Percentiles rank a stretch among this genome's conserved stretches.
Evolutionary conservation across 2,113 vertebrate species (phyloP).

Genomic region (Pardalotus punctatus): DNA sequence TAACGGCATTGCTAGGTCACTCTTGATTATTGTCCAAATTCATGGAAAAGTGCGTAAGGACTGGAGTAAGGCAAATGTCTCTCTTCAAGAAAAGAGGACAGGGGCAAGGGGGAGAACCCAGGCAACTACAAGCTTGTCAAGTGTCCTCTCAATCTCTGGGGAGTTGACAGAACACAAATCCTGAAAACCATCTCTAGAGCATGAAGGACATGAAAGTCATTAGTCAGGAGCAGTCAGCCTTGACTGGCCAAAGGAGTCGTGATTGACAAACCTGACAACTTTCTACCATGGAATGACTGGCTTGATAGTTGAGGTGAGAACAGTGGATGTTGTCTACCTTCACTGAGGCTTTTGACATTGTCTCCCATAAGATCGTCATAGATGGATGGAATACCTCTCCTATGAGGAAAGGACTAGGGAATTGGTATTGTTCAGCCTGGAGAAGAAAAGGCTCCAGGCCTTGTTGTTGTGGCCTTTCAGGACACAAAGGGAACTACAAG

Average conservation of each 20-base stretch:
- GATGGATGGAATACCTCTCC: background rate
- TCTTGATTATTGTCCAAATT: background rate
- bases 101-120: background rate
- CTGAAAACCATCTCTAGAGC: background rate
- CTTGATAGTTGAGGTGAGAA: background rate
- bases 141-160: background rate
- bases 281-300: background rate
- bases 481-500: background rate
- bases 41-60: background rate
- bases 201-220: background rate
- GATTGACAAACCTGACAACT: background rate
- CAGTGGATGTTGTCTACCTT: background rate
- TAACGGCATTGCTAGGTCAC: background rate
- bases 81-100: background rate
- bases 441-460: background rate
- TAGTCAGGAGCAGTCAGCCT: background rate
- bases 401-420: background rate
- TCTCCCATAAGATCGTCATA: background rate
- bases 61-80: background rate
- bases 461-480: background rate
- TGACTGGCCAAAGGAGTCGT: background rate
- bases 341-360: background rate
- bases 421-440: background rate
- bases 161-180: background rate
- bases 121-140: background rate